Evolutionary conservation across 2,797 vertebrate species (phyloP).

Genomic region (Myotis daubentonii): DNA sequence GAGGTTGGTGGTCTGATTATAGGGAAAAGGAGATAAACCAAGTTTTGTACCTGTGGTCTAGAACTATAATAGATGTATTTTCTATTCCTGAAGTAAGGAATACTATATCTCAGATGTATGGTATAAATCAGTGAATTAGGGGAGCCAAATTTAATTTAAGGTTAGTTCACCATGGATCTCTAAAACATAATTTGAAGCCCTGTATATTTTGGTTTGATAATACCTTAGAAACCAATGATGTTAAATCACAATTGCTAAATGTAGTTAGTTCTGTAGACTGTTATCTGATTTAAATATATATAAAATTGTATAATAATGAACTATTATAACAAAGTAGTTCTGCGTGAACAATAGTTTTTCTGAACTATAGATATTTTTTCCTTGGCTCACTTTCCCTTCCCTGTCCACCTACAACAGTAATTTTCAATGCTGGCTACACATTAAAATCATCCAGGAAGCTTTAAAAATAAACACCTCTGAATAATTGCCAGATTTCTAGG

Average conservation of each 20-base stretch:
- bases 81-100: conserved; percentile 4
- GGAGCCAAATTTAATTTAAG: conserved; percentile 49
- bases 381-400: conserved; percentile 12
- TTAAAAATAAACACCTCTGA: conserved; percentile 22
- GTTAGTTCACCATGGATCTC: not conserved
- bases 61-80: conserved; percentile 23
- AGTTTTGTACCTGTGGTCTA: not conserved
- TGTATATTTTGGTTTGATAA: conserved; percentile 55
- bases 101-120: not conserved
- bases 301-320: conserved; percentile 46
- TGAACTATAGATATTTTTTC: conserved; percentile 10
- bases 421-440: not conserved
- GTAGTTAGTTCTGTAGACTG: conserved; percentile 16
- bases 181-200: conserved; percentile 33
- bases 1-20: not conserved
- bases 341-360: not conserved
- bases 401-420: not conserved
- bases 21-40: conserved; percentile 1
- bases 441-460: conserved; percentile 33
- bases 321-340: conserved; percentile 18
- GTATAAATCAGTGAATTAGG: conserved; percentile 54
- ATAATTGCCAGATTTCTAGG: not conserved
- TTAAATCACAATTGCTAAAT: conserved; percentile 23
- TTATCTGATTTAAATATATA: conserved; percentile 43
- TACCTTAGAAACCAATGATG: conserved; percentile 1